These are phyloP conservation scores for Catostomus latipinnis DNA, from an alignment of 2,797 vertebrate species.

Conservation along the genomic window DNA sequence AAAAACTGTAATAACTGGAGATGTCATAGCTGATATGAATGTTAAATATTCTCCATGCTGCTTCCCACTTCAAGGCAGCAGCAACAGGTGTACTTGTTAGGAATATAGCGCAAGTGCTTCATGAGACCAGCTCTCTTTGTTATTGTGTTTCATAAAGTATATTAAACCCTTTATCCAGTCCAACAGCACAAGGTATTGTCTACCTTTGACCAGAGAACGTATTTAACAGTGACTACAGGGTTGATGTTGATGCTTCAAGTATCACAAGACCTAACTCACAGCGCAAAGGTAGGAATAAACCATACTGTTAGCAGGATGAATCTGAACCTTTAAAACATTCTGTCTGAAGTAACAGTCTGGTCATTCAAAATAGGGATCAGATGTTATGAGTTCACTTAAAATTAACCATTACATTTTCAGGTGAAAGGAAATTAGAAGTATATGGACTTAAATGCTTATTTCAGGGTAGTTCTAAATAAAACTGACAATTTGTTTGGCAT, in stretches of 20 bases:
- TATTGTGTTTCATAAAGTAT: constrained; percentile 22
- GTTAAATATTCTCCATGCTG: constrained; percentile 34
- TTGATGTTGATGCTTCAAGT: constrained; percentile 57
- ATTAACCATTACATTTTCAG: constrained; percentile 6
- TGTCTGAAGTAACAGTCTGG: constrained; percentile 24
- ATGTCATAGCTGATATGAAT: constrained; percentile 41
- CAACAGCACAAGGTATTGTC: constrained; percentile 38
- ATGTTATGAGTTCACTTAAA: background rate
- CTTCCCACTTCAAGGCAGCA: constrained; percentile 39
- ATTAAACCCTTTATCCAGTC: constrained; percentile 40
- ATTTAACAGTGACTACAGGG: constrained; percentile 41
- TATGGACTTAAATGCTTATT: background rate
- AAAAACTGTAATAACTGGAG: constrained; percentile 41
- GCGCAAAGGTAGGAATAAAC: constrained; percentile 51
- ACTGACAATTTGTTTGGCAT: constrained; percentile 35
- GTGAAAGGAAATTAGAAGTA: background rate
- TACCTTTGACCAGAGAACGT: constrained; percentile 39
- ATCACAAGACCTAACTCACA: constrained; percentile 44
- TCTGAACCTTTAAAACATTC: constrained; percentile 32
- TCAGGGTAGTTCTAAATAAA: background rate
- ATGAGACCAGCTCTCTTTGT: constrained; percentile 56
- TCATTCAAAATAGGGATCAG: background rate
- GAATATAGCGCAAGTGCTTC: constrained; percentile 50
- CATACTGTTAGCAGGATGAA: constrained; percentile 41
- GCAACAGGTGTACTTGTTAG: constrained; percentile 16